phyloP scores from a whole-genome alignment of 2,888 invertebrate genomes.

The Patella depressa region DNA sequence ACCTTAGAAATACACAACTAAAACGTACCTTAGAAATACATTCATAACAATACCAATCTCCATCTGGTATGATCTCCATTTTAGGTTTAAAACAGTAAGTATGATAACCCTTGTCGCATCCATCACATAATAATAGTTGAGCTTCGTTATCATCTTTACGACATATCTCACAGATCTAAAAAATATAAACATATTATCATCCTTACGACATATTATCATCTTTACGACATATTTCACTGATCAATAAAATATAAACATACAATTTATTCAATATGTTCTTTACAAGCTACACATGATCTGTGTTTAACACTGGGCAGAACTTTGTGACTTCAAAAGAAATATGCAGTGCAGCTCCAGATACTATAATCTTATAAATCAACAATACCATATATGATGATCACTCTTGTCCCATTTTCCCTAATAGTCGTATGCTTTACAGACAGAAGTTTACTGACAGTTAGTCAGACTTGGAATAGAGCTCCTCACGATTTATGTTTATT shows the following conservation, averaged over 20 bases:
- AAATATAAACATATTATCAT: constrained; percentile 81
- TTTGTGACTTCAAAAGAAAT: no score
- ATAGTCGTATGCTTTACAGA: no score
- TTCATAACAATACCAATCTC: constrained; percentile 98
- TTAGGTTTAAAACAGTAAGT: constrained; percentile 97
- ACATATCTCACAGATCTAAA: constrained; percentile 97
- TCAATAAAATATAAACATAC: constrained; percentile 79
- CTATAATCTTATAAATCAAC: no score
- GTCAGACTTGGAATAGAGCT: no score
- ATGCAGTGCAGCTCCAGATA: no score
- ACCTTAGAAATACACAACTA: neutral
- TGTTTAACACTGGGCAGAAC: no score
- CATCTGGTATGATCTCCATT: constrained; percentile 96
- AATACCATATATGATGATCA: no score
- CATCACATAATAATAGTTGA: constrained; percentile 93
- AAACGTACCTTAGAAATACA: constrained; percentile 75
- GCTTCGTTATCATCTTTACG: constrained; percentile 96
- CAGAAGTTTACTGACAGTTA: no score
- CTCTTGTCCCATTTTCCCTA: no score
- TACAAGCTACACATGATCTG: constrained; percentile 80
- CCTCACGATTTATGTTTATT: no score
- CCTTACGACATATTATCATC: constrained; percentile 95
- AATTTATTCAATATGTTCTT: constrained; percentile 76
- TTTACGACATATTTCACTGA: constrained; percentile 96
- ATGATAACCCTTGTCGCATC: constrained; percentile 98